Evolutionary conservation across 2,888 invertebrate genomes (phyloP), one percentile per base, ranked within the genome.

Genomic region (Beris morrisii): DNA sequence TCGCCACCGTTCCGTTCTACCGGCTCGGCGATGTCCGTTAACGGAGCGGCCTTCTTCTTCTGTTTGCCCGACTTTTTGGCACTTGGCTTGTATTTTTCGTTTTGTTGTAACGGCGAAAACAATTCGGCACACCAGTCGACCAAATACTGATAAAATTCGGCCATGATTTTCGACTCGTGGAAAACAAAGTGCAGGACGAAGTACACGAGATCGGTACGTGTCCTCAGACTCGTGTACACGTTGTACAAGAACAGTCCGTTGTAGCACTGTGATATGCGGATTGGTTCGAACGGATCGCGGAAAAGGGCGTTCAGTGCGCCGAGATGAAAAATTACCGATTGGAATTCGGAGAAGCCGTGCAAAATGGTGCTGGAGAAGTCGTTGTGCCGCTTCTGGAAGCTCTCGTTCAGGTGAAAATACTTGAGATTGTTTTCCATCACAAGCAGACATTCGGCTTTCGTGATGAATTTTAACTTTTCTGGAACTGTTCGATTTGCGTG

Each of bases 171-270:
- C 0, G 81, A 79, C 58, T 76, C 75, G 3, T 72, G 73, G 64
- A 80, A 74, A 5, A 86, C 72, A 69, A 84, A 83, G 61, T 84
- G 78, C 43, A 82, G 78, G 2, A 89, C 75, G 74, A 86, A 88
- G 48, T 73, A 74, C 31, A 81, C 77, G 0, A 87, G 79, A 72
- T 88, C 83, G 0, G 75, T 69, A 28, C 88, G 84, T 69, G 82
- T 83, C 68, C 84, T 84, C 56, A 92, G 82, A 78, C 87, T 85
- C 32, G 80, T 78, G 67, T 86, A 87, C 31, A 89, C 79, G 80
- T 92, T 92, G 73, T 92, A 92, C 1, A 90, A 76, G 77, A 92
- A 88, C 0, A 90, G 89, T 0, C 92, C 92, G 78, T 90, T 89
- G 71, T 85, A 91, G 69, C 86, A 82, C 72, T 86, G 85, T n/a